phyloP scores from a whole-genome alignment of 2,888 invertebrate genomes.

The Leptogaster cylindrica region DNA sequence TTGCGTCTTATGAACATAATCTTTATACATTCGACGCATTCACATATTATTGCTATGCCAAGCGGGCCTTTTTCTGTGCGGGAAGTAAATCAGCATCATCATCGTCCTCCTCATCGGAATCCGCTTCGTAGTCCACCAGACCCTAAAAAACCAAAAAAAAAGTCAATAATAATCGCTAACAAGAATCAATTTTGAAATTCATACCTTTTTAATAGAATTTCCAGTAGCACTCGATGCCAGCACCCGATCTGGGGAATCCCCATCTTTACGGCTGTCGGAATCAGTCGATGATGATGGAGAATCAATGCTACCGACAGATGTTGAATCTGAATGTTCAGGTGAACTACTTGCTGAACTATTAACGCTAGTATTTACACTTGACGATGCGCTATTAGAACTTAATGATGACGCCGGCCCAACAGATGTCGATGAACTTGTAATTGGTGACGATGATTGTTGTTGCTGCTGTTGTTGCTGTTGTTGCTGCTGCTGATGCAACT shows the following conservation, averaged over 20 bases:
- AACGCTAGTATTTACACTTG: conserved; percentile 37
- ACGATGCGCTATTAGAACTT: conserved; percentile 20
- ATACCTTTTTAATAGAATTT: conserved; percentile 28
- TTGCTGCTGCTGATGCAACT: conserved; percentile 5
- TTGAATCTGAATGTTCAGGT: conserved; percentile 21
- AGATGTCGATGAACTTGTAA: conserved; percentile 44
- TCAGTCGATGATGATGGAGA: not conserved
- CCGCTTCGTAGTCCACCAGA: conserved; percentile 96
- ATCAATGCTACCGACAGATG: conserved; percentile 4
- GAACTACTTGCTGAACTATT: conserved; percentile 25
- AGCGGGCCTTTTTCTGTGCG: conserved; percentile 61
- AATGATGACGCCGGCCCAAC: conserved; percentile 20
- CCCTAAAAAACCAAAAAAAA: conserved; percentile 66
- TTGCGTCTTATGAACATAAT: conserved; percentile 12
- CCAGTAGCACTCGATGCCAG: conserved; percentile 13
- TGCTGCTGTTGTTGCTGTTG: conserved; percentile 37
- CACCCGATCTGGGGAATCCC: not conserved
- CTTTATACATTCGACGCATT: too few relatives aligned
- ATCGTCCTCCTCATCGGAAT: conserved; percentile 94
- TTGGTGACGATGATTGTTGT: conserved; percentile 48
- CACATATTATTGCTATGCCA: conserved; percentile 57
- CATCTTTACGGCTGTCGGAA: conserved; percentile 10
- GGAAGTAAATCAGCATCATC: conserved; percentile 62
- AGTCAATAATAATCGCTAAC: not conserved
- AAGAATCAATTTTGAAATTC: not conserved